These are phyloP conservation scores for Apamea epomidion DNA, from an alignment of 2,888 invertebrate species.

Conservation along the genomic window DNA sequence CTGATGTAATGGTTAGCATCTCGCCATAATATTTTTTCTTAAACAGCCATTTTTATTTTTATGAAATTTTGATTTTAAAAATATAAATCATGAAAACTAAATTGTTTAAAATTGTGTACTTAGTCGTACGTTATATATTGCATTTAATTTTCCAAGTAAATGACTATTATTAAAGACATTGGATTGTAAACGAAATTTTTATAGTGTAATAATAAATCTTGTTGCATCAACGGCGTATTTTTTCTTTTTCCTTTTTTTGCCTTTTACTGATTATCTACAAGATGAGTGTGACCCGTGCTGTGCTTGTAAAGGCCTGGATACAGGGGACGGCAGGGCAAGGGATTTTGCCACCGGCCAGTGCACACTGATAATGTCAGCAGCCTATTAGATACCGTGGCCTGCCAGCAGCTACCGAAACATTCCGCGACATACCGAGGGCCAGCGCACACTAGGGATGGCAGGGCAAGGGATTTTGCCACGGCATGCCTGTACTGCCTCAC, in stretches of 20 bases:
- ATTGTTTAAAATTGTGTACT: constrained; percentile 47
- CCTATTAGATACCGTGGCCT: too few species aligned
- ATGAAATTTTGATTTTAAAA: constrained; percentile 20
- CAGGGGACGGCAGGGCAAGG: too few species aligned
- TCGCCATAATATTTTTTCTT: constrained; percentile 20
- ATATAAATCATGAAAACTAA: constrained; percentile 31
- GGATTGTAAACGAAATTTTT: constrained; percentile 63
- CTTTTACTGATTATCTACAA: not conserved
- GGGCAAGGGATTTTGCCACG: too few species aligned
- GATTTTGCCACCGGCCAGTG: too few species aligned
- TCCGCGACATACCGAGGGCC: too few species aligned
- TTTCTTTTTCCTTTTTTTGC: not conserved
- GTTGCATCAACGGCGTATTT: constrained; percentile 46
- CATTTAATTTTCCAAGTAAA: constrained; percentile 63
- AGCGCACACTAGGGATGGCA: too few species aligned
- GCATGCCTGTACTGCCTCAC: too few species aligned
- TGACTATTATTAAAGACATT: constrained; percentile 63
- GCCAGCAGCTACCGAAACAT: too few species aligned
- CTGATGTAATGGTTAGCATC: constrained; percentile 25
- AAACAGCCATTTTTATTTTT: constrained; percentile 45
- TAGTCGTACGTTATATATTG: constrained; percentile 63
- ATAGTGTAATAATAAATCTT: constrained; percentile 55
- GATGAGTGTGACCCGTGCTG: not conserved
- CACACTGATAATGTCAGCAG: too few species aligned
- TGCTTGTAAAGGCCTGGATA: not conserved